Evolutionary conservation across 64 coral and sea anemone genomes (phyloP).

Genomic region (Anthopleura sola): DNA sequence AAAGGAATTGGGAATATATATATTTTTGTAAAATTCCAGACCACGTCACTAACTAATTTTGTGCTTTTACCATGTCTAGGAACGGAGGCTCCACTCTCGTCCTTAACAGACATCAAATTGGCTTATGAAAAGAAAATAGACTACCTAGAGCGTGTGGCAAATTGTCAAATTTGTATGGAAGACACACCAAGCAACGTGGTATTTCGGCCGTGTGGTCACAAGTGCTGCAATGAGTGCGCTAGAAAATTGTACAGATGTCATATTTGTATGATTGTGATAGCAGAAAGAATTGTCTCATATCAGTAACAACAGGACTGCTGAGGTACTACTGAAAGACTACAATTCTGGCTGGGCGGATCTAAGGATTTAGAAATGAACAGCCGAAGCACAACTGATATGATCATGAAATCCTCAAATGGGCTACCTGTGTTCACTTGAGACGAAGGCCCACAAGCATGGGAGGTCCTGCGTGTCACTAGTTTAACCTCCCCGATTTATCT

Average conservation of each 20-base stretch:
- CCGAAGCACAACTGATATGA: no score
- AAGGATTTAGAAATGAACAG: no score
- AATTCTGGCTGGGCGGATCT: neutral
- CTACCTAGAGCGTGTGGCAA: neutral
- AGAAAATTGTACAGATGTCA: constrained; percentile 22
- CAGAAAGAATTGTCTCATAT: constrained; percentile 21
- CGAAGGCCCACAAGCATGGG: no score
- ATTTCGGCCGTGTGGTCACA: constrained; percentile 32
- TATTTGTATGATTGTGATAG: neutral
- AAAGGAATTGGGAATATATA: no score
- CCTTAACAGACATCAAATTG: neutral
- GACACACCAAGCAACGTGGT: constrained; percentile 16
- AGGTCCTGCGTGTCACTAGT: no score
- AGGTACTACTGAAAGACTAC: no score
- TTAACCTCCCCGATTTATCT: no score
- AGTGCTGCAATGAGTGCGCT: constrained; percentile 16
- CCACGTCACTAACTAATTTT: neutral
- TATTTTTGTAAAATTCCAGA: neutral
- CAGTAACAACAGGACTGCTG: neutral
- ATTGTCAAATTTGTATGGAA: constrained; percentile 53
- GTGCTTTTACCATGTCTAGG: neutral
- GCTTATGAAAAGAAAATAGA: neutral
- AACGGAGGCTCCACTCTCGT: neutral
- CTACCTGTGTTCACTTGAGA: no score
- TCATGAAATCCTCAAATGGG: no score